Evolutionary conservation across 2,888 invertebrate species (phyloP).

Genomic region (Dicyrtomina minuta): DNA sequence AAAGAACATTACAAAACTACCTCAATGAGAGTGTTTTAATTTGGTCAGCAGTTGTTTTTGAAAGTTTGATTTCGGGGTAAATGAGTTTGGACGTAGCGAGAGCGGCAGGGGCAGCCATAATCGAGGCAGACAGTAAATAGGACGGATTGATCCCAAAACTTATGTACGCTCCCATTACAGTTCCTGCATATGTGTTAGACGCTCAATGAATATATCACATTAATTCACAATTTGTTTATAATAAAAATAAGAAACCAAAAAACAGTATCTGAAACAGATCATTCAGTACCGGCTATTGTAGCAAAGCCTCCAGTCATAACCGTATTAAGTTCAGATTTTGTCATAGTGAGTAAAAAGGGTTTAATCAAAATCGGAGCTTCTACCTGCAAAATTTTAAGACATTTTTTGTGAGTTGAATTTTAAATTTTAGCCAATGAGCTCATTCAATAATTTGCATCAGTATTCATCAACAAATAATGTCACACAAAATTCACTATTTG

Average conservation of each 20-base stretch:
- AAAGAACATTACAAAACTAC: slow-evolving; percentile 20
- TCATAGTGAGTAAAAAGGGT: slow-evolving; percentile 81
- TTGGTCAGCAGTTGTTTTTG: slow-evolving; percentile 73
- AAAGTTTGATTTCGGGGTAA: slow-evolving; percentile 84
- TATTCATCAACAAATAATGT: too few relatives aligned
- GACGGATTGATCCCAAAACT: slow-evolving; percentile 83
- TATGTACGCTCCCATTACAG: slow-evolving; percentile 92
- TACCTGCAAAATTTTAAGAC: too few relatives aligned
- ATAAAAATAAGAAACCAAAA: too few relatives aligned
- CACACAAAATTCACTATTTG: too few relatives aligned
- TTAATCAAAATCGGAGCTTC: slow-evolving; percentile 87
- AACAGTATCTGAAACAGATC: too few relatives aligned
- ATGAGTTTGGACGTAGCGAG: slow-evolving; percentile 85
- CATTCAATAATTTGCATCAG: too few relatives aligned
- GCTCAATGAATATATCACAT: too few relatives aligned
- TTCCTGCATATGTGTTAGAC: too few relatives aligned
- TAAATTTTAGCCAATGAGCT: too few relatives aligned
- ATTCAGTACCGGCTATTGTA: slow-evolving; percentile 90
- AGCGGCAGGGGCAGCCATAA: slow-evolving; percentile 95
- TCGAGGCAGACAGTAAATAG: slow-evolving; percentile 86
- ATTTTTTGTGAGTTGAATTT: too few relatives aligned
- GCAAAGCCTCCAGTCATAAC: slow-evolving; percentile 94
- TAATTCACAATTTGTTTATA: too few relatives aligned
- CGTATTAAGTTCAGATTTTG: slow-evolving; percentile 87
- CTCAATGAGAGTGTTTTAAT: slow-evolving; percentile 59